These are phyloP conservation scores for Saccopteryx leptura DNA, from an alignment of 2,113 vertebrate genomes.

Conservation along the genomic window DNA sequence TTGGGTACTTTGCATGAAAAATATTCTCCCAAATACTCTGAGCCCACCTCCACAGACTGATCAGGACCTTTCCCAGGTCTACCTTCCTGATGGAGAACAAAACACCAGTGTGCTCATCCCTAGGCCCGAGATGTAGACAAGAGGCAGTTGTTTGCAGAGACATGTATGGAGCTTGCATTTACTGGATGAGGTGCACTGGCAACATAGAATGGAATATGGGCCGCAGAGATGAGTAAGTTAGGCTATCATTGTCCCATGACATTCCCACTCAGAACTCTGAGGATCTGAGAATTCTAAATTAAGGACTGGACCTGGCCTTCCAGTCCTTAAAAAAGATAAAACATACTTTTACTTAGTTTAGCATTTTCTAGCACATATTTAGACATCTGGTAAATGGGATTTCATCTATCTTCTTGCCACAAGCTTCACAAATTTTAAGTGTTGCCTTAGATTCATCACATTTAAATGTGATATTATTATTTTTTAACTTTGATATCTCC, in stretches of 20 bases:
- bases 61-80: fast-evolving
- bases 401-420: background rate
- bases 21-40: background rate
- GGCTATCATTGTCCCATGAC: background rate
- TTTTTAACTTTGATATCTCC: background rate
- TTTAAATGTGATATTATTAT: background rate
- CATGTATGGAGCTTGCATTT: background rate
- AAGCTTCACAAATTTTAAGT: background rate
- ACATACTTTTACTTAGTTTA: background rate
- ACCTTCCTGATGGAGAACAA: background rate
- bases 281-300: background rate
- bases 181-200: background rate
- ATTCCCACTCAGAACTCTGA: background rate
- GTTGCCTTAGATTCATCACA: background rate
- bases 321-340: background rate
- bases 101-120: background rate
- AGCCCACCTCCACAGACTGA: background rate
- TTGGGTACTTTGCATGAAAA: background rate
- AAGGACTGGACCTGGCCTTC: background rate
- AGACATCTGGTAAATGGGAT: background rate
- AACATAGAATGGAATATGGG: background rate
- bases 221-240: background rate
- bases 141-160: background rate
- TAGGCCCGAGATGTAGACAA: background rate
- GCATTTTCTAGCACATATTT: background rate